A percentile compares a stretch with the other conserved stretches of the same genome.
Conservation (phyloP, 2,888 invertebrate genomes). For the Argyresthia goedartella region DNA sequence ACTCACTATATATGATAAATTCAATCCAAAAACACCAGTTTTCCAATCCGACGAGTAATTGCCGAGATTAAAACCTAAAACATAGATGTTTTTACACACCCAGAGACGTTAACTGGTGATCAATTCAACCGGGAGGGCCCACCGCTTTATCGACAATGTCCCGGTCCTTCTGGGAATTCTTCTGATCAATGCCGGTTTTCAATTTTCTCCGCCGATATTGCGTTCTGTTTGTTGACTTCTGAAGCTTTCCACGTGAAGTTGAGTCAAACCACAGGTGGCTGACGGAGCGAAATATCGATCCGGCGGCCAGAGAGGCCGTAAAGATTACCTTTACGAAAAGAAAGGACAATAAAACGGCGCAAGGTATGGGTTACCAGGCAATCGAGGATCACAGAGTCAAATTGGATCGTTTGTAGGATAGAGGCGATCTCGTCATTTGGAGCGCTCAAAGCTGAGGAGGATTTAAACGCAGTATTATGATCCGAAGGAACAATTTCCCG, state of each 20-base stretch:
- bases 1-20: no score
- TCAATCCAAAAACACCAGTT: no score
- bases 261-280: no score
- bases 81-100: slow-evolving; percentile 27
- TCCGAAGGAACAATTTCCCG: slow-evolving; percentile 65
- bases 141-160: slow-evolving; percentile 26
- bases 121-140: slow-evolving; percentile 57
- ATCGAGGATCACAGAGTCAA: no score
- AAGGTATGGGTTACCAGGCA: no score
- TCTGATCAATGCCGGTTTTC: slow-evolving; percentile 33
- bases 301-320: no score
- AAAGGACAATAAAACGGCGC: no score
- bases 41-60: no score
- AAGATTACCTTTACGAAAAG: no score
- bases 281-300: no score
- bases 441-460: slow-evolving; percentile 41
- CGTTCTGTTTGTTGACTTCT: slow-evolving; percentile 2
- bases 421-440: not conserved
- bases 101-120: slow-evolving; percentile 39
- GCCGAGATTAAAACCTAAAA: not conserved
- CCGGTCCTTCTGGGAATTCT: slow-evolving; percentile 16
- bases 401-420: not conserved
- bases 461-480: slow-evolving; percentile 56
- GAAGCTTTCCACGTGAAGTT: slow-evolving; percentile 24
- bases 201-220: slow-evolving; percentile 4